A percentile compares a stretch with the other conserved stretches of the same genome.
Evolutionary conservation across 1,140 invertebrate genomes (phyloP).

Genomic region (Lineus longissimus): DNA sequence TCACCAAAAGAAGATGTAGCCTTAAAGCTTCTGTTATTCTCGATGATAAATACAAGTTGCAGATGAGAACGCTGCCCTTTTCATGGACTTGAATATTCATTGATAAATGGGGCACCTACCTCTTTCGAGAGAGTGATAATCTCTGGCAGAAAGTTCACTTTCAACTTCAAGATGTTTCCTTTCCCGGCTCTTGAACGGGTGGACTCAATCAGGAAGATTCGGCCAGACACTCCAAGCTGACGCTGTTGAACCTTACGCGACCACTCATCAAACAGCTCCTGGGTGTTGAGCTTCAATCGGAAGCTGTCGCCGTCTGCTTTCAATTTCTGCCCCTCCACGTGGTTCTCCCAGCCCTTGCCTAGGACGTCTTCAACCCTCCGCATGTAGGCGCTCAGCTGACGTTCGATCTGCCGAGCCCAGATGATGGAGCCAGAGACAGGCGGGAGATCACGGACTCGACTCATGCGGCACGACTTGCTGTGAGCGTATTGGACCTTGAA

Average conservation of each 20-base stretch:
- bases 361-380: constrained; percentile 95
- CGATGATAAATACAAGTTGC: too few relatives aligned
- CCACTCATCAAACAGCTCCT: constrained; percentile 98
- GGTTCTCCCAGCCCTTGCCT: constrained; percentile 98
- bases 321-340: constrained; percentile 97
- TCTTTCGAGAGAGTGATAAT: constrained; percentile 98
- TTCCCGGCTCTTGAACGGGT: constrained; percentile 65
- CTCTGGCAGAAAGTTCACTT: constrained; percentile 97
- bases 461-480: constrained; percentile 81
- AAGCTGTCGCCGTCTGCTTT: constrained; percentile 98
- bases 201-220: constrained; percentile 91
- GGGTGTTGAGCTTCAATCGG: constrained; percentile 88
- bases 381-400: constrained; percentile 94
- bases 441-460: constrained; percentile 86
- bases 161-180: constrained; percentile 79
- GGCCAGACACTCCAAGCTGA: constrained; percentile 86
- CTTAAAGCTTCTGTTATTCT: not conserved
- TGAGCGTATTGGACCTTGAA: constrained; percentile 94
- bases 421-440: constrained; percentile 96
- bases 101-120: too few relatives aligned
- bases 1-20: too few relatives aligned
- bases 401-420: constrained; percentile 96
- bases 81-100: too few relatives aligned
- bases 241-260: constrained; percentile 80
- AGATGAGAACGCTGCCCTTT: too few relatives aligned